Percentiles rank a stretch among this genome's conserved stretches.
These are phyloP conservation scores for Ranitomeya imitator DNA, from an alignment of 2,113 vertebrate genomes.

Conservation along the genomic window DNA sequence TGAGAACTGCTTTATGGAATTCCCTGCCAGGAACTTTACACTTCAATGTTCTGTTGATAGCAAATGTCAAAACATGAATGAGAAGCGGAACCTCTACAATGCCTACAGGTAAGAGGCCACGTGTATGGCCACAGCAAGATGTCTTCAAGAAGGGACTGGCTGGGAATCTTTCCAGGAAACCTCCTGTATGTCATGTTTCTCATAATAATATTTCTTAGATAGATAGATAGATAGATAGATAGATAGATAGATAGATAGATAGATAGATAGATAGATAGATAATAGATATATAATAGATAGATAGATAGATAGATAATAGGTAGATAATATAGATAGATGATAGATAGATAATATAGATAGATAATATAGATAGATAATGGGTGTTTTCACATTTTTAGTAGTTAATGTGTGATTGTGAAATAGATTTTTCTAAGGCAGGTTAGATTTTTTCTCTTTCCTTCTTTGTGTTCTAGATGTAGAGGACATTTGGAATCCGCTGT, in stretches of 20 bases:
- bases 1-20: constrained; percentile 78
- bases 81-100: constrained; percentile 90
- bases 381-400: neutral
- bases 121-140: neutral
- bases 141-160: neutral
- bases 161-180: neutral
- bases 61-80: constrained; percentile 82
- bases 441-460: neutral
- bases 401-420: neutral
- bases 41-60: constrained; percentile 79
- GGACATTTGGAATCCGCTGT: neutral
- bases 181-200: neutral
- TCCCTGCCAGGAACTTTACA: constrained; percentile 86
- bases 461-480: neutral
- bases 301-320: too few relatives aligned
- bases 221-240: neutral
- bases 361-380: neutral
- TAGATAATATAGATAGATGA: too few relatives aligned
- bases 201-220: neutral
- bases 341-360: too few relatives aligned
- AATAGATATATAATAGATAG: too few relatives aligned
- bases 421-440: too few relatives aligned
- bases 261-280: too few relatives aligned
- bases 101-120: constrained; percentile 80
- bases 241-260: too few relatives aligned